Percentiles rank a stretch among this genome's conserved stretches.
Evolutionary conservation across 2,113 vertebrate genomes (phyloP).

Genomic region (Gambusia holbrooki): DNA sequence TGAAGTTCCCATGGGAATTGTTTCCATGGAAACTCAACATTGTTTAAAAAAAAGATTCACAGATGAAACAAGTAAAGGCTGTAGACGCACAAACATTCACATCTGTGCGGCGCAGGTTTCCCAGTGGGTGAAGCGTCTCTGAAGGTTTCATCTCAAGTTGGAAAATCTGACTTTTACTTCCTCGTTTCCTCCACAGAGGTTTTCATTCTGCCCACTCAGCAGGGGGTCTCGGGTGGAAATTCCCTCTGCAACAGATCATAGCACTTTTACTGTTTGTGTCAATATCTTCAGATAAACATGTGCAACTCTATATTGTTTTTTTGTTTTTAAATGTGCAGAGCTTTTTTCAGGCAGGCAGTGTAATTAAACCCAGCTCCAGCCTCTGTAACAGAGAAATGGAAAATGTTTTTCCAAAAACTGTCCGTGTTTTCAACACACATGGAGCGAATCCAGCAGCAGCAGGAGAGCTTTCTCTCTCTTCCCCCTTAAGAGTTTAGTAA

Average conservation of each 20-base stretch:
- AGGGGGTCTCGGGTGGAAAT: constrained; percentile 2
- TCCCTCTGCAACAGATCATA: constrained; percentile 35
- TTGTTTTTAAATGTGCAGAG: constrained; percentile 9
- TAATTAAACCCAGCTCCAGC: constrained; percentile 44
- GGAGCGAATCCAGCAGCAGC: constrained; percentile 42
- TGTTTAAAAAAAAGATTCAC: constrained; percentile 49
- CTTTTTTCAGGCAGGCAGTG: constrained; percentile 16
- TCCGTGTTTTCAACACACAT: constrained; percentile 60
- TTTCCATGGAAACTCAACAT: constrained; percentile 26
- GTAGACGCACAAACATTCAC: constrained; percentile 9
- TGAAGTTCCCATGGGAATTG: constrained; percentile 23
- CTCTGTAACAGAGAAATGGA: constrained; percentile 51
- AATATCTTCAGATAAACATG: not conserved
- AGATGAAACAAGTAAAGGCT: constrained; percentile 14
- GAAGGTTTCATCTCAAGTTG: constrained; percentile 25
- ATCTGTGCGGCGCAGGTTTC: constrained; percentile 12
- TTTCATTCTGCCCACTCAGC: constrained; percentile 31
- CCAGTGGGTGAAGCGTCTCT: constrained; percentile 18
- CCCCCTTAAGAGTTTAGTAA: constrained; percentile 26
- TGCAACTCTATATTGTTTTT: constrained; percentile 8
- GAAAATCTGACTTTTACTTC: constrained; percentile 32
- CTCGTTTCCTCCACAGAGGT: constrained; percentile 19
- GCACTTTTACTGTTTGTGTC: not conserved
- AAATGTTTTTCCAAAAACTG: constrained; percentile 62
- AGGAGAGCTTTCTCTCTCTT: constrained; percentile 35